phyloP scores from a whole-genome alignment of 2,113 vertebrate species.

The Zosterops hypoxanthus region DNA sequence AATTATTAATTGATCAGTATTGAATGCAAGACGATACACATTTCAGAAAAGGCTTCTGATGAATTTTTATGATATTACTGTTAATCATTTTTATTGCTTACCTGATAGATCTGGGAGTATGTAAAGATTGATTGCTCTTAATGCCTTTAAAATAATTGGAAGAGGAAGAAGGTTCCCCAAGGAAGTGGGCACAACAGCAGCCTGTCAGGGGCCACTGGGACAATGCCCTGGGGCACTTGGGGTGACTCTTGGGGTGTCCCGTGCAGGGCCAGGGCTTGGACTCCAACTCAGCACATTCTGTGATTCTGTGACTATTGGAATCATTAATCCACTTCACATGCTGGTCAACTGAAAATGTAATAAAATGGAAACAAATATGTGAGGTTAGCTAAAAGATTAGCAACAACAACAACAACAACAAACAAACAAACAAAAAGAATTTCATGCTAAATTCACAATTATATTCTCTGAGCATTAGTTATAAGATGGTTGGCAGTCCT shows the following conservation, averaged over 20 bases:
- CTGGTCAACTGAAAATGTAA: neutral
- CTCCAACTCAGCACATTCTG: neutral
- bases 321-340: neutral
- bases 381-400: neutral
- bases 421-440: neutral
- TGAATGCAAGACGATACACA: neutral
- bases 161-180: neutral
- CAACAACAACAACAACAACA: neutral
- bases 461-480: neutral
- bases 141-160: neutral
- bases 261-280: neutral
- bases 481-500: neutral
- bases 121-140: neutral
- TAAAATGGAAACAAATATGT: neutral
- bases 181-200: neutral
- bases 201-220: neutral
- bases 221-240: neutral
- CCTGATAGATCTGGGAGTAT: neutral
- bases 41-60: neutral
- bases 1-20: slow-evolving; percentile 24
- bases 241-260: neutral
- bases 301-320: neutral
- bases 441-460: neutral
- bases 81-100: slow-evolving; percentile 9
- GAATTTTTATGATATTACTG: neutral